These are phyloP conservation scores for Bombylius discolor DNA, from an alignment of 2,888 invertebrate genomes.

Conservation along the genomic window DNA sequence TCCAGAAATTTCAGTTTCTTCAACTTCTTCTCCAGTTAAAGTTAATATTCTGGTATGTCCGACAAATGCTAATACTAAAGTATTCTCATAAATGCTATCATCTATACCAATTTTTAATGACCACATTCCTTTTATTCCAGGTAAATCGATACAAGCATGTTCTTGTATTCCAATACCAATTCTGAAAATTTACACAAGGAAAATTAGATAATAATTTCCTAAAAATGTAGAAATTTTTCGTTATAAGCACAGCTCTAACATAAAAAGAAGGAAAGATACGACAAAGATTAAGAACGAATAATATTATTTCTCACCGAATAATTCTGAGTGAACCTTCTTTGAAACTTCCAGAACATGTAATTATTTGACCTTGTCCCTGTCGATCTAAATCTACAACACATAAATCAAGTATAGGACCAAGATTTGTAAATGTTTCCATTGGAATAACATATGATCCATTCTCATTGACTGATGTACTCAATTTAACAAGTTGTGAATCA, in stretches of 20 bases:
- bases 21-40: slow-evolving; percentile 90
- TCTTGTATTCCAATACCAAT: slow-evolving; percentile 99
- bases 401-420: slow-evolving; percentile 97
- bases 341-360: slow-evolving; percentile 94
- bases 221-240: too few relatives aligned
- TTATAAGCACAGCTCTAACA: too few relatives aligned
- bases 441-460: slow-evolving; percentile 79
- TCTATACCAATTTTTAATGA: slow-evolving; percentile 62
- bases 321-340: slow-evolving; percentile 96
- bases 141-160: slow-evolving; percentile 91
- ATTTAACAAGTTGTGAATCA: slow-evolving; percentile 86
- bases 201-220: too few relatives aligned
- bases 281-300: not conserved
- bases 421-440: slow-evolving; percentile 93
- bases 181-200: slow-evolving; percentile 33
- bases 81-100: slow-evolving; percentile 60
- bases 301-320: slow-evolving; percentile 40
- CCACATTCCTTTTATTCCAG: slow-evolving; percentile 98
- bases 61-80: slow-evolving; percentile 89
- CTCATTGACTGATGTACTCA: slow-evolving; percentile 74
- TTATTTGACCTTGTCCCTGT: slow-evolving; percentile 94
- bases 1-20: slow-evolving; percentile 89
- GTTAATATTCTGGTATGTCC: slow-evolving; percentile 87
- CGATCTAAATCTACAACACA: slow-evolving; percentile 92
- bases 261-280: too few relatives aligned